A percentile compares a stretch with the other conserved stretches of the same genome.
phyloP scores from a whole-genome alignment of 2,797 vertebrate species.

The Avahi laniger region DNA sequence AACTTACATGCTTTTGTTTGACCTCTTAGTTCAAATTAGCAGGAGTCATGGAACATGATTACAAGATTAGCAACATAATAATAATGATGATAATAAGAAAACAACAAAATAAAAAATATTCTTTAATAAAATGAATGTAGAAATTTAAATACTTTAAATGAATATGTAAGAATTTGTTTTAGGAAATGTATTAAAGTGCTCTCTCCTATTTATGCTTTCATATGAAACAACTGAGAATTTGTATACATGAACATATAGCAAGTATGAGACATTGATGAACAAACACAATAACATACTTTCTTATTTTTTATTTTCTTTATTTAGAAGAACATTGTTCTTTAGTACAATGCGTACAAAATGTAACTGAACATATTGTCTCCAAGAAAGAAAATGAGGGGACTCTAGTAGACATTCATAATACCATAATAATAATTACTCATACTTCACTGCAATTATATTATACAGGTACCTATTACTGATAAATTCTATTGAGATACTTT shows the following conservation, averaged over 20 bases:
- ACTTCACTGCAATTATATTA: conserved; percentile 17
- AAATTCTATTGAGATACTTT: conserved; percentile 48
- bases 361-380: not conserved
- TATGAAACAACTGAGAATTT: not conserved
- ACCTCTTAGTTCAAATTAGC: not conserved
- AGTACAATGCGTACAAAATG: conserved; percentile 3
- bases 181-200: not conserved
- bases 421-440: conserved; percentile 29
- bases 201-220: not conserved
- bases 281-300: not conserved
- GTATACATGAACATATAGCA: conserved; percentile 25
- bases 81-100: not conserved
- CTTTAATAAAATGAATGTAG: not conserved
- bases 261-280: not conserved
- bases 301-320: conserved; percentile 42
- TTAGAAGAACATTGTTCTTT: conserved; percentile 37
- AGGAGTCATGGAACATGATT: not conserved
- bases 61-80: not conserved
- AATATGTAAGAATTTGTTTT: not conserved
- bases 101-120: not conserved
- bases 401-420: not conserved
- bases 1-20: not conserved
- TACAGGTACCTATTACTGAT: conserved; percentile 15
- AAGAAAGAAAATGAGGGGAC: conserved; percentile 39
- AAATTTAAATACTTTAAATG: not conserved